A percentile compares a stretch with the other conserved stretches of the same genome.
These are phyloP conservation scores for Suricata suricatta DNA, from an alignment of 2,113 vertebrate genomes.

Conservation along the genomic window DNA sequence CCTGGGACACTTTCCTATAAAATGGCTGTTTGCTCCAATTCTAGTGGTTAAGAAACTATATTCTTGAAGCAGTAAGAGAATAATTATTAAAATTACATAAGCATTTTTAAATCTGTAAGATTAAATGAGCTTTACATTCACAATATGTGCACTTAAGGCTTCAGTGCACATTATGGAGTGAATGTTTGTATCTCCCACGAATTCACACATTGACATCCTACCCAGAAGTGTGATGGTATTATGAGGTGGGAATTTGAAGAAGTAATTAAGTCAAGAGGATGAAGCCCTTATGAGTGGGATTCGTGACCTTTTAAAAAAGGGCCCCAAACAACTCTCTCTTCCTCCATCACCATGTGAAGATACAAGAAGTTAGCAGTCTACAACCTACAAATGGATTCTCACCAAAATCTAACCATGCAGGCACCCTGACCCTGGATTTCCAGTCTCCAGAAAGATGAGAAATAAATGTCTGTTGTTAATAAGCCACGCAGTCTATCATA, in stretches of 20 bases:
- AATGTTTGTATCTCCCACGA: not conserved
- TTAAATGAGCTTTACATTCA: not conserved
- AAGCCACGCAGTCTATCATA: not conserved
- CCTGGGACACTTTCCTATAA: not conserved
- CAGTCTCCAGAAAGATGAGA: not conserved
- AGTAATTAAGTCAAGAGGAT: not conserved
- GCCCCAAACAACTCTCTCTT: not conserved
- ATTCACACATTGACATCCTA: not conserved
- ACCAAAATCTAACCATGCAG: not conserved
- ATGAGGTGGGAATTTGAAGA: not conserved
- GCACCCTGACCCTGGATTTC: not conserved
- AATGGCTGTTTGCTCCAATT: not conserved
- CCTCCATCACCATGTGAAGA: not conserved
- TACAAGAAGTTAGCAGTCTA: not conserved
- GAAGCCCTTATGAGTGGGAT: not conserved
- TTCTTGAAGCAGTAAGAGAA: not conserved
- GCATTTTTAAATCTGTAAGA: not conserved
- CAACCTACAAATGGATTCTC: not conserved
- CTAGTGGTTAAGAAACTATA: not conserved
- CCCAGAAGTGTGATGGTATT: not conserved
- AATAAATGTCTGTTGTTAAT: not conserved
- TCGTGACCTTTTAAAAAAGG: not conserved
- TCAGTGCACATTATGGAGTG: not conserved
- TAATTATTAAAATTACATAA: not conserved
- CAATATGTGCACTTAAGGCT: not conserved